Base-by-base conservation (phyloP, 1,140 invertebrate genomes). In the Trypoxylus dichotomus region DNA sequence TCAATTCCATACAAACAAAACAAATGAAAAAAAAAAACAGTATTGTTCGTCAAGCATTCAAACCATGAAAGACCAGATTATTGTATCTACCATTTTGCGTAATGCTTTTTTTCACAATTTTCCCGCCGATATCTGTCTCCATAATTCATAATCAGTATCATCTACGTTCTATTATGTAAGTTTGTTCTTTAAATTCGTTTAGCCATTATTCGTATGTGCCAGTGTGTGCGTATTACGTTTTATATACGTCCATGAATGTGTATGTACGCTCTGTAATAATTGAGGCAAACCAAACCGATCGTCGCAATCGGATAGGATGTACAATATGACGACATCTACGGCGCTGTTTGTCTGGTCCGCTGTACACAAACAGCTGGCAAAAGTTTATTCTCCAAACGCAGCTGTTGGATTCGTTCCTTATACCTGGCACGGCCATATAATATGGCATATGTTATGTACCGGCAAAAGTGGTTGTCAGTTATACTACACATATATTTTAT, bases 341-440 rank as follows among this genome's bases (percentile, higher is more conserved):
- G 24, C 19, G 43, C n/a, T 68, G 76, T 73, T 81, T 78, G 77
- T 63, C 73, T 80, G 80, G 79, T 77, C 80, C 78, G 80, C 81
- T 82, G 77, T 75, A 82, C 75, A 79, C 79, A 82, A 84, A 85
- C 84, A 85, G 84, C 84, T 84, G 83, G 83, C 83, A 83, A 81
- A 82, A 83, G 83, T 84, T 84, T 83, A 84, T 84, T 84, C 83
- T 84, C 80, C 81, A 82, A 82, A 81, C 80, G 83, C 83, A 84
- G 83, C 83, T 84, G 83, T 83, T 83, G 80, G 80, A 79, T 79
- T 78, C 79, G 79, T 43, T 75, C 47, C 80, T 77, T 82, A 83
- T 85, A 85, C 83, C 83, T 84, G 84, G 83, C 80, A 78, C 27
- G 60, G 25, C 54, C 68, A 80, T 77, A 80, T 79, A 80, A 77